phyloP scores from a whole-genome alignment of 1,140 invertebrate species.

The Elysia chlorotica region DNA sequence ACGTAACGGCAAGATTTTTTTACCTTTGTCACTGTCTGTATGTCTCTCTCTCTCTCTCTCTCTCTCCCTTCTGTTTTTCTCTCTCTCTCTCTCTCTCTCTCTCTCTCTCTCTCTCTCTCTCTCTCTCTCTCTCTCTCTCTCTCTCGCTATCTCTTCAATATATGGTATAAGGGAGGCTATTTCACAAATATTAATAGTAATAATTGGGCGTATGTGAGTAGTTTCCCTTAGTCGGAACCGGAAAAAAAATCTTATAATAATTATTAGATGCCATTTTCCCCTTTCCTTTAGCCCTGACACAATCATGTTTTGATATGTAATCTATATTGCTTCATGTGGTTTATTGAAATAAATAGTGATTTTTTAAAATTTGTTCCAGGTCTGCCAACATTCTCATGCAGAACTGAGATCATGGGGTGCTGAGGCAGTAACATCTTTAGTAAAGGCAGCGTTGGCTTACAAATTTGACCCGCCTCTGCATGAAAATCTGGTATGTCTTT shows the following conservation, averaged over 20 bases:
- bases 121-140: constrained; percentile 3
- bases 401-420: constrained; percentile 97
- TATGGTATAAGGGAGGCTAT: too few species aligned
- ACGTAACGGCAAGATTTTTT: too few species aligned
- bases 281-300: neutral
- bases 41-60: neutral
- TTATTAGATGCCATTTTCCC: neutral
- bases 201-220: too few species aligned
- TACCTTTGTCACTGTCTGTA: neutral
- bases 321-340: neutral
- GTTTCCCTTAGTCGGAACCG: neutral
- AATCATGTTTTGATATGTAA: neutral
- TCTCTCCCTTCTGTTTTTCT: neutral
- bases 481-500: constrained; percentile 76
- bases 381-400: constrained; percentile 91
- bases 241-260: neutral
- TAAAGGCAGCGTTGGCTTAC: constrained; percentile 86
- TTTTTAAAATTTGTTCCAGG: constrained; percentile 47
- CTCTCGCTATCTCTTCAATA: neutral
- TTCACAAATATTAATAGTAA: too few species aligned
- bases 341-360: neutral
- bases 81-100: neutral
- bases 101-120: constrained; percentile 3
- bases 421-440: constrained; percentile 92
- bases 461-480: constrained; percentile 78